Conservation (phyloP, 37 sponge, comb jelly and placozoan genomes). For the Beroe ovata region DNA sequence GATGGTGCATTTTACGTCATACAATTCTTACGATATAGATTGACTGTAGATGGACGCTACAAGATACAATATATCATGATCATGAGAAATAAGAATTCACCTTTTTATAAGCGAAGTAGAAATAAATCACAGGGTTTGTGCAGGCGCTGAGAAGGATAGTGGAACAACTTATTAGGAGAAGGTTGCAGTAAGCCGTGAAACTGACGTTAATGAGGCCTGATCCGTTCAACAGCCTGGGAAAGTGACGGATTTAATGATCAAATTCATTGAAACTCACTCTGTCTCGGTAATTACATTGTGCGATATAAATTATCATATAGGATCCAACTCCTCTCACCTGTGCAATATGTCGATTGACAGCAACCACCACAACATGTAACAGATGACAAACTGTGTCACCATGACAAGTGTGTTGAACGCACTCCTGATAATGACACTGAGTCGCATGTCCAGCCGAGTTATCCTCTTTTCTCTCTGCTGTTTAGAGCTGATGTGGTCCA, state of each 20-base stretch:
- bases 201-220: not conserved
- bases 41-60: too few relatives aligned
- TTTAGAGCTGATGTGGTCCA: not conserved
- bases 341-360: conserved; percentile 18
- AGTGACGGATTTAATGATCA: too few relatives aligned
- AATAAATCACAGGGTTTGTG: conserved; percentile 28
- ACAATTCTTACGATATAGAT: too few relatives aligned
- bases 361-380: conserved; percentile 42
- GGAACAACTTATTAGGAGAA: conserved; percentile 13
- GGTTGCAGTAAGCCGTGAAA: conserved; percentile 12
- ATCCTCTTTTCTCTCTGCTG: conserved; percentile 1
- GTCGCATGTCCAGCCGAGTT: not conserved
- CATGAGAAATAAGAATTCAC: not conserved
- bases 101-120: conserved; percentile 62
- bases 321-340: conserved; percentile 56
- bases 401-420: conserved; percentile 26
- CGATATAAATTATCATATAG: too few relatives aligned
- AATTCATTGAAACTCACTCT: too few relatives aligned
- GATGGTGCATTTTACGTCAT: too few relatives aligned
- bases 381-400: conserved; percentile 46
- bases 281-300: too few relatives aligned
- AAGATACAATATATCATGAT: too few relatives aligned
- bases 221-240: not conserved
- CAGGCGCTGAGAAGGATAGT: conserved; percentile 33
- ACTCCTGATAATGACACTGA: conserved; percentile 11